phyloP scores from a whole-genome alignment of 2,888 invertebrate genomes.

The Megastigmus dorsalis region DNA sequence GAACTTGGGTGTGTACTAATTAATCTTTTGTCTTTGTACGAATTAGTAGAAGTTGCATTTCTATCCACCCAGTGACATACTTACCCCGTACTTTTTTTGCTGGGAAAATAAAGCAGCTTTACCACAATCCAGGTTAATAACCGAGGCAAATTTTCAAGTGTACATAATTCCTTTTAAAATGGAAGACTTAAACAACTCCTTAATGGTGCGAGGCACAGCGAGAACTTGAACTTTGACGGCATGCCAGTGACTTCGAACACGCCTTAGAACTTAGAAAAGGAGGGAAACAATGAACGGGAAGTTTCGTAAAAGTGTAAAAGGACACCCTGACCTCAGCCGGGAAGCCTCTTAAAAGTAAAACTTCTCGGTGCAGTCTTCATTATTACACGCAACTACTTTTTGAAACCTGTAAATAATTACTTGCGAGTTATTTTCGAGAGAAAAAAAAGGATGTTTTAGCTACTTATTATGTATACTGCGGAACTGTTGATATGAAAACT shows the following conservation, averaged over 20 bases:
- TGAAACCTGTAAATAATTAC: neutral
- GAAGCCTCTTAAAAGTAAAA: conserved; percentile 1
- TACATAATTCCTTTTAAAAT: neutral
- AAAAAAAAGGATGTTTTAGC: too few species aligned
- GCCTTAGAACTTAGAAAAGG: neutral
- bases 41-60: too few species aligned
- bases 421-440: too few species aligned
- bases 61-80: too few species aligned
- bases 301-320: neutral
- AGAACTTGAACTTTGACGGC: neutral
- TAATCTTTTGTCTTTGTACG: too few species aligned
- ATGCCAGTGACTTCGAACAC: neutral
- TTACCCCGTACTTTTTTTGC: too few species aligned
- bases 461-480: too few species aligned
- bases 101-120: too few species aligned
- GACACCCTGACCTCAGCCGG: neutral
- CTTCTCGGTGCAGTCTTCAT: neutral
- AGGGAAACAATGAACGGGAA: neutral
- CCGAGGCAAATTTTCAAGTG: neutral
- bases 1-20: too few species aligned
- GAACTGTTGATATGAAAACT: too few species aligned
- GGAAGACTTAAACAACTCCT: neutral
- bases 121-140: too few species aligned
- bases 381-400: neutral
- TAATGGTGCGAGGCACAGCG: neutral